A percentile compares a stretch with the other conserved stretches of the same genome.
Conservation (phyloP, 2,797 vertebrate genomes). For the Euthynnus affinis region DNA sequence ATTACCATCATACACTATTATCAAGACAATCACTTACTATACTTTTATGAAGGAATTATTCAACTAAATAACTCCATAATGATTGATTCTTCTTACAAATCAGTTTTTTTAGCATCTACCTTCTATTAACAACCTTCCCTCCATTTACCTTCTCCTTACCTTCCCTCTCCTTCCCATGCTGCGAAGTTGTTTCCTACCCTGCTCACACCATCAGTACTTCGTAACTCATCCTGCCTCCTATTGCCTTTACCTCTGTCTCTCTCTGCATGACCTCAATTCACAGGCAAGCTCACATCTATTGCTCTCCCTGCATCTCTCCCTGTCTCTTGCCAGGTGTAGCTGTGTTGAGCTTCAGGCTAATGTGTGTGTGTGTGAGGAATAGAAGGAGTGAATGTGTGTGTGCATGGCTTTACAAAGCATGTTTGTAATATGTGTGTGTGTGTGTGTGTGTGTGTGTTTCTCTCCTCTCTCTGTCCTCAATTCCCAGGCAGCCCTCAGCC, state of each 20-base stretch:
- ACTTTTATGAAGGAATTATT: slow-evolving; percentile 1
- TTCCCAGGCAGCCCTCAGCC: slow-evolving; percentile 51
- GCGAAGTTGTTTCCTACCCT: slow-evolving; percentile 37
- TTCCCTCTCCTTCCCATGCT: slow-evolving; percentile 21
- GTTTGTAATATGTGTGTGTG: slow-evolving; percentile 14
- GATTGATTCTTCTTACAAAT: too few relatives aligned
- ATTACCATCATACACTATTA: not conserved
- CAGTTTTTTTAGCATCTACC: not conserved
- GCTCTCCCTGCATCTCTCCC: slow-evolving; percentile 62
- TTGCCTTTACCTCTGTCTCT: slow-evolving; percentile 75
- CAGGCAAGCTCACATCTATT: slow-evolving; percentile 67
- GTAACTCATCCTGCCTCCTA: slow-evolving; percentile 63
- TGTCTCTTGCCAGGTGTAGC: slow-evolving; percentile 76
- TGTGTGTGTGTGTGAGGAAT: slow-evolving; percentile 50
- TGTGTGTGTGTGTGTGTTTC: slow-evolving; percentile 43
- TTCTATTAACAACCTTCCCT: not conserved
- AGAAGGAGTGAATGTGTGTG: slow-evolving; percentile 15
- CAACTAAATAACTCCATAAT: not conserved
- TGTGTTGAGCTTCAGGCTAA: slow-evolving; percentile 66
- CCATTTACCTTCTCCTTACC: slow-evolving; percentile 4
- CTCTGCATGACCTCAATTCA: slow-evolving; percentile 81
- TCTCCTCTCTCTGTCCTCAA: slow-evolving; percentile 68
- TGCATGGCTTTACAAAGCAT: slow-evolving; percentile 9
- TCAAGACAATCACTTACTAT: not conserved
- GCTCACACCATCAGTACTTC: slow-evolving; percentile 64